phyloP scores from a whole-genome alignment of 2,797 vertebrate species.

The Micromesistius poutassou region DNA sequence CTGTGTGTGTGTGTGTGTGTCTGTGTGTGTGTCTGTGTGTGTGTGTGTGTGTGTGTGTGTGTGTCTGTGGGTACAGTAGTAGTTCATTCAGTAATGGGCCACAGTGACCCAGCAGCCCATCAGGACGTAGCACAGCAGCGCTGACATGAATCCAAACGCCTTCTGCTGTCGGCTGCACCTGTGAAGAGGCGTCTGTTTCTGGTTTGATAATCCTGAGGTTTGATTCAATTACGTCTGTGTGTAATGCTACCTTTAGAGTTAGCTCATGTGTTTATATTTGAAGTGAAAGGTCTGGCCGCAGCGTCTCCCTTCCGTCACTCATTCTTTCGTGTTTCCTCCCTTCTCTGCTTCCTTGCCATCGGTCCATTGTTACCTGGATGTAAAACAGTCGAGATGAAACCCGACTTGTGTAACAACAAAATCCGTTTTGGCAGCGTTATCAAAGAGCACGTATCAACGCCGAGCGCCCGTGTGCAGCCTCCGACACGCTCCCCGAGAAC shows the following conservation, averaged over 20 bases:
- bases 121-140: background rate
- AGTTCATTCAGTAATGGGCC: background rate
- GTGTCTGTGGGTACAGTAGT: background rate
- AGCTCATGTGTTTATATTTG: slow-evolving; percentile 18
- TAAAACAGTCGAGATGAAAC: background rate
- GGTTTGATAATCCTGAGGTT: slow-evolving; percentile 22
- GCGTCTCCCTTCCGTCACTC: slow-evolving; percentile 27
- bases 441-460: no score
- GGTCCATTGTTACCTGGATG: slow-evolving; percentile 34
- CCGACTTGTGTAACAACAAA: background rate
- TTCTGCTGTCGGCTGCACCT: slow-evolving; percentile 12
- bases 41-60: background rate
- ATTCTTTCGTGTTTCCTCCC: slow-evolving; percentile 28
- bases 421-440: no score
- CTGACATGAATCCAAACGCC: slow-evolving; percentile 25
- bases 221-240: slow-evolving; percentile 32
- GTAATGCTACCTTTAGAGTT: slow-evolving; percentile 40
- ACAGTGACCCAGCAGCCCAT: background rate
- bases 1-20: no score
- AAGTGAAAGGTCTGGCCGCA: slow-evolving; percentile 28
- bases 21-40: no score
- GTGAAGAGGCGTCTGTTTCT: slow-evolving; percentile 43
- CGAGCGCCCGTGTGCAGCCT: background rate
- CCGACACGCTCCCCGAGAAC: background rate
- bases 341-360: background rate